Conservation (phyloP, 2,797 vertebrate species). For the Syngnathus acus region DNA sequence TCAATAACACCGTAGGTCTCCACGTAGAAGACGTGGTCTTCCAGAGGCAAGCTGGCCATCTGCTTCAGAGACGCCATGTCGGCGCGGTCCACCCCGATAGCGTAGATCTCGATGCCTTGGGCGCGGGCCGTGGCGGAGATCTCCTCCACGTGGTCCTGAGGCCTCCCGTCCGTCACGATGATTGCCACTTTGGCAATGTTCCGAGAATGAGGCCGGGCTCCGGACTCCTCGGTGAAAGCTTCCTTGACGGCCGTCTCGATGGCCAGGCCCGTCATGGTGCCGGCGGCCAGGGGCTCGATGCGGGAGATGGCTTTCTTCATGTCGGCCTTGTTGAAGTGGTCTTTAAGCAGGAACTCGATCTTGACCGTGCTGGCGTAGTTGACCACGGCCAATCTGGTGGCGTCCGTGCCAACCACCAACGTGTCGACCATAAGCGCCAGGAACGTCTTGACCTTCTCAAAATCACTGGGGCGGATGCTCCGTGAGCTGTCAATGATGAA, state of each 20-base stretch:
- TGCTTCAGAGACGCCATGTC: conserved; percentile 79
- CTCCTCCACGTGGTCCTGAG: conserved; percentile 83
- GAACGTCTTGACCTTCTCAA: conserved; percentile 93
- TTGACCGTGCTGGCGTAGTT: conserved; percentile 94
- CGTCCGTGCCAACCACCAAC: conserved; percentile 78
- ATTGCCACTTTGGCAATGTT: conserved; percentile 85
- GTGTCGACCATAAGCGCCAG: conserved; percentile 89
- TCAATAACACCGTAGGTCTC: conserved; percentile 92
- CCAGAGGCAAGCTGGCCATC: conserved; percentile 85
- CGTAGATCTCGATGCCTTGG: conserved; percentile 73
- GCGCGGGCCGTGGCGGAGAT: conserved; percentile 65
- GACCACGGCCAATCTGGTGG: conserved; percentile 85
- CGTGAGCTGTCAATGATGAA: conserved; percentile 95
- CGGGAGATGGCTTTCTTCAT: conserved; percentile 84
- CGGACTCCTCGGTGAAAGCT: conserved; percentile 85
- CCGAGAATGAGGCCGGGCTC: conserved; percentile 77
- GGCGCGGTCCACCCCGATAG: conserved; percentile 82
- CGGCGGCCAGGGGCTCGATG: conserved; percentile 87
- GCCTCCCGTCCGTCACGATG: conserved; percentile 89
- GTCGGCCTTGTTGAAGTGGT: conserved; percentile 74
- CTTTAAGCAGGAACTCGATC: conserved; percentile 87
- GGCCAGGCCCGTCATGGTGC: conserved; percentile 93
- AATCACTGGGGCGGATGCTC: conserved; percentile 89
- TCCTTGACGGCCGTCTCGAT: conserved; percentile 89
- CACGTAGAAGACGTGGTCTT: conserved; percentile 90